Evolutionary conservation across 2,113 vertebrate genomes (phyloP), one percentile per base, ranked within the genome.

Genomic region (Pitta sordida): DNA sequence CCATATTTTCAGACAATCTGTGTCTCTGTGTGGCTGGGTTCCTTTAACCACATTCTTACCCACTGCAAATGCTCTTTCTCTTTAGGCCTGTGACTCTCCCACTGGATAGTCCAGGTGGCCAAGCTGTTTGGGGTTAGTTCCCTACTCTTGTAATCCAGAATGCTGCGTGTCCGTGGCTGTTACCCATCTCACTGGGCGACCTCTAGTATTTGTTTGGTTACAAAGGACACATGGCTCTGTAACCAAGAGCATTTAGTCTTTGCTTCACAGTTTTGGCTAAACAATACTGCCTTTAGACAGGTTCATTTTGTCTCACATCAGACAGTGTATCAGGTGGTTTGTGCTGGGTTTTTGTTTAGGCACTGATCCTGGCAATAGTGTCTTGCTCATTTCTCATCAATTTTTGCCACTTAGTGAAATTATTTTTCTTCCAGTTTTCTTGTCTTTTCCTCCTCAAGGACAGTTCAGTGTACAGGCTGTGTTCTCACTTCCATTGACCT

Each of bases 31-130:
- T 56, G 37, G 43, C 43, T 34, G 52, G 29, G 48, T 37, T 85
- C n/a, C 78, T 62, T 58, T 44, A 49, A 22, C 24, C 2, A 0
- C 6, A 0, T 32, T 62, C 46, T 67, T 18, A 16, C 30, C 29
- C 0, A 0, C 12, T 55, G 34, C 39, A 30, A 9, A 22, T 22
- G 32, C 44, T 37, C 4, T 48, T 0, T 0, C 37, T 71, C 44
- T 44, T 29, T 19, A 44, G 41, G 36, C 26, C 32, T 29, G 60
- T 78, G 39, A 5, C 20, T 22, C 29, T 53, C 32, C 37, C 68
- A 0, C 44, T 20, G 76, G 11, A 3, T 32, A 3, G 37, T 39
- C 29, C 44, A 10, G 37, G 4, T 13, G 59, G 13, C 64, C 0
- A 0, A 56, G 46, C 30, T n/a, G 36, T 30, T 32, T 13, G 32